These are phyloP conservation scores for Procambarus virginalis DNA, from an alignment of 1,140 invertebrate genomes.

Conservation along the genomic window DNA sequence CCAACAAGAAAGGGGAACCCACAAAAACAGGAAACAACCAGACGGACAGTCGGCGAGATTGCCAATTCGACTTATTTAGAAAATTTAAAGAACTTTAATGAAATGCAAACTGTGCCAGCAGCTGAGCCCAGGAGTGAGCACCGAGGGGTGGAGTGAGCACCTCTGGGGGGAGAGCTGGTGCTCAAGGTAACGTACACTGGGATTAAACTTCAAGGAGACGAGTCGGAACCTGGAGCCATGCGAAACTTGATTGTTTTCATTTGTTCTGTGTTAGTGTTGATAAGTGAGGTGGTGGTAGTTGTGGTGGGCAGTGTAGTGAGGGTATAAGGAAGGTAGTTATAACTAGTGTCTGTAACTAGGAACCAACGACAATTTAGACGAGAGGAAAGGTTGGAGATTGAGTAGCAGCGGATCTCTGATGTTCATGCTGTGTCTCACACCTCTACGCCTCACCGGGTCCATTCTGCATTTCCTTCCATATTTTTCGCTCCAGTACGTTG, in stretches of 20 bases:
- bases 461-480: too few species aligned
- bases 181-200: neutral
- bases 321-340: neutral
- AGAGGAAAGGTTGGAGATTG: too few species aligned
- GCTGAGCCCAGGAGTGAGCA: neutral
- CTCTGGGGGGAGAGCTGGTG: neutral
- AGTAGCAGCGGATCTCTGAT: too few species aligned
- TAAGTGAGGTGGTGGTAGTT: too few species aligned
- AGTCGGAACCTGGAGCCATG: neutral
- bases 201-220: neutral
- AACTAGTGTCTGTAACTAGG: too few species aligned
- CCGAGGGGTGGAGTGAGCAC: neutral
- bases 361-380: too few species aligned
- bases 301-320: neutral
- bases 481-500: too few species aligned
- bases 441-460: too few species aligned
- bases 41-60: neutral
- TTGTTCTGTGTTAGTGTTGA: neutral
- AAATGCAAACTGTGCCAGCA: constrained; percentile 1
- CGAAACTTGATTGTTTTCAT: neutral
- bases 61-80: constrained; percentile 15
- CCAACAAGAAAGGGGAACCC: neutral
- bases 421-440: too few species aligned
- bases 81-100: constrained; percentile 15
- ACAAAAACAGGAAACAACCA: neutral